Conservation (phyloP, 2,113 vertebrate genomes). For the Actinemys pallida region DNA sequence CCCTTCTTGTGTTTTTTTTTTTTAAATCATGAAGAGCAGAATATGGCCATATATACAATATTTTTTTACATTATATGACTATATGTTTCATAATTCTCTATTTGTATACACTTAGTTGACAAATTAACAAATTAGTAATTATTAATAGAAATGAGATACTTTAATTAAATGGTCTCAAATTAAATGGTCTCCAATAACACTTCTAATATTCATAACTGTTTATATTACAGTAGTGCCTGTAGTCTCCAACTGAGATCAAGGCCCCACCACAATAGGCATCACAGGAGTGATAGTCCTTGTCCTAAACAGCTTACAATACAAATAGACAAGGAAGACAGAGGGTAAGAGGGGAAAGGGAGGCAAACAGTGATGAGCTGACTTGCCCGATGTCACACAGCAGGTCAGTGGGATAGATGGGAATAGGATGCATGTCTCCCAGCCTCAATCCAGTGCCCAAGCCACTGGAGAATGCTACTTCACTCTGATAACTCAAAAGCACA, state of each 20-base stretch:
- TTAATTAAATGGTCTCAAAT: neutral
- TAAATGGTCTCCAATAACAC: neutral
- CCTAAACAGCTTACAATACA: neutral
- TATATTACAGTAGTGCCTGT: neutral
- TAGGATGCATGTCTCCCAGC: neutral
- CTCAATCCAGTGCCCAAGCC: neutral
- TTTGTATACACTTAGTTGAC: neutral
- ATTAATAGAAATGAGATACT: neutral
- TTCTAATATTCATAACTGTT: neutral
- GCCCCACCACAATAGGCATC: neutral
- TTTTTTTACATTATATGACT: neutral
- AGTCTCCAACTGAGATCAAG: neutral
- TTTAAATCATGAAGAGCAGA: neutral
- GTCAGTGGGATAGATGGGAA: neutral
- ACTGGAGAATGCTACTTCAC: neutral
- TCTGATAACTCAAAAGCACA: neutral
- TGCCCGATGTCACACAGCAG: neutral
- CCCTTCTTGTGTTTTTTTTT: neutral
- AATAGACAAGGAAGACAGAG: neutral
- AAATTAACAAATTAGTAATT: neutral
- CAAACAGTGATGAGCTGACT: neutral
- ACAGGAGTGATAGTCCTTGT: neutral
- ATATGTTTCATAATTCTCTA: neutral
- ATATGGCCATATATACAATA: neutral
- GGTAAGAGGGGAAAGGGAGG: neutral